Evolutionary conservation across 53 echinoderm and acorn worm genomes (phyloP), one percentile per base, ranked within the genome.

Genomic region (Luidia sarsii): DNA sequence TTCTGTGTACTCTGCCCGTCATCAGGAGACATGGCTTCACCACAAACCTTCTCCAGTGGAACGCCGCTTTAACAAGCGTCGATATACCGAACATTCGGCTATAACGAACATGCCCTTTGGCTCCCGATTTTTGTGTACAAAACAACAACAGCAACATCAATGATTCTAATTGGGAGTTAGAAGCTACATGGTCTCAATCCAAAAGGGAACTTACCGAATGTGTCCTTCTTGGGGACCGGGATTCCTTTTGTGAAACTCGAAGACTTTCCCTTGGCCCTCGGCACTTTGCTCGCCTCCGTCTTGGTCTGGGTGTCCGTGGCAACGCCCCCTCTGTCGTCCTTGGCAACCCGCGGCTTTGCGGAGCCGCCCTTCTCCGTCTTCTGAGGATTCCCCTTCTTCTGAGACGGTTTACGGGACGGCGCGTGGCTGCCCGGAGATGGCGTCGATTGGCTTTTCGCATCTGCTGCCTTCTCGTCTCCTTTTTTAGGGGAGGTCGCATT

Each of bases 231-330:
- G 23, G 72, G 39, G 8, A 55, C 57, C 23, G 65, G 67, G 15
- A 81, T 50, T 16, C 65, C 65, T 48, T 65, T 81, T 20, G 75
- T 63, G 50, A 59, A 74, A 53, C 85, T 74, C 38, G 61, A 39
- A 18, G 70, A 34, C 67, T 14, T 82, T 20, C 75, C 57, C 65
- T 74, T 38, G 15, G 49, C 41, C 65, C 75, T 63, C 65, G 51
- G 36, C 29, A 18, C 36, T 10, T 27, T 34, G 11, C 4, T 45
- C 18, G 22, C 59, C 22, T 82, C 43, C 14, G 21, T 53, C 57
- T 24, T 55, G 33, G 7, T 56, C 55, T 64, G 4, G 13, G 49
- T 66, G 24, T 29, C 7, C 33, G 29, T 33, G 20, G 57, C 29
- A 52, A 30, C 41, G 55, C 73, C 43, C 14, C 23, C 41, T 52